Evolutionary conservation across 2,797 vertebrate species (phyloP).

Genomic region (Notolepis coatsorum): DNA sequence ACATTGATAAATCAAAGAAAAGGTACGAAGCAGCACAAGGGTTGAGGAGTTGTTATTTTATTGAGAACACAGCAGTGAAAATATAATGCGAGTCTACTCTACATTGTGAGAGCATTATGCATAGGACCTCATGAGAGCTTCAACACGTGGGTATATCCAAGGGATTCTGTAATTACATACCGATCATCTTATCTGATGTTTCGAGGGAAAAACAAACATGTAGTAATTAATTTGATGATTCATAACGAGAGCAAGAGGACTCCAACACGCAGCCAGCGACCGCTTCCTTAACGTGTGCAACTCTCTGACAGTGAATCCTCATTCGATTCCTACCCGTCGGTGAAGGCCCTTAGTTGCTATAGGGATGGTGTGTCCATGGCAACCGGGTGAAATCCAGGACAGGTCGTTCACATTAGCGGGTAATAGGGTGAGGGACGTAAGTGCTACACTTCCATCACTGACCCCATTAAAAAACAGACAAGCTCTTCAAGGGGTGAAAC

Average conservation of each 20-base stretch:
- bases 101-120: slow-evolving; percentile 28
- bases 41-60: slow-evolving; percentile 16
- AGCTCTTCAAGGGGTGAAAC: slow-evolving; percentile 2
- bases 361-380: slow-evolving; percentile 76
- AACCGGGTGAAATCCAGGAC: slow-evolving; percentile 61
- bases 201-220: slow-evolving; percentile 23
- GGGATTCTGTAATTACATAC: slow-evolving; percentile 23
- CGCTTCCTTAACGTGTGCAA: slow-evolving; percentile 51
- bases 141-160: slow-evolving; percentile 16
- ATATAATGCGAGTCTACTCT: slow-evolving; percentile 7
- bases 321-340: slow-evolving; percentile 47
- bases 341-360: slow-evolving; percentile 71
- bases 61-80: slow-evolving; percentile 57
- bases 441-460: neutral
- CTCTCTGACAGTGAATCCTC: slow-evolving; percentile 47
- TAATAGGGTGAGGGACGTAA: slow-evolving; percentile 37
- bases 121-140: slow-evolving; percentile 30
- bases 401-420: slow-evolving; percentile 34
- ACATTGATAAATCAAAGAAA: slow-evolving; percentile 9
- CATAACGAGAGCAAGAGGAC: slow-evolving; percentile 38
- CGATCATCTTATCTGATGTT: slow-evolving; percentile 46
- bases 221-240: slow-evolving; percentile 41
- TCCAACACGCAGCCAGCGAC: slow-evolving; percentile 46
- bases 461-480: slow-evolving; percentile 16
- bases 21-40: neutral